Conservation (phyloP, 2,797 vertebrate genomes). For the Malacoraja senta region DNA sequence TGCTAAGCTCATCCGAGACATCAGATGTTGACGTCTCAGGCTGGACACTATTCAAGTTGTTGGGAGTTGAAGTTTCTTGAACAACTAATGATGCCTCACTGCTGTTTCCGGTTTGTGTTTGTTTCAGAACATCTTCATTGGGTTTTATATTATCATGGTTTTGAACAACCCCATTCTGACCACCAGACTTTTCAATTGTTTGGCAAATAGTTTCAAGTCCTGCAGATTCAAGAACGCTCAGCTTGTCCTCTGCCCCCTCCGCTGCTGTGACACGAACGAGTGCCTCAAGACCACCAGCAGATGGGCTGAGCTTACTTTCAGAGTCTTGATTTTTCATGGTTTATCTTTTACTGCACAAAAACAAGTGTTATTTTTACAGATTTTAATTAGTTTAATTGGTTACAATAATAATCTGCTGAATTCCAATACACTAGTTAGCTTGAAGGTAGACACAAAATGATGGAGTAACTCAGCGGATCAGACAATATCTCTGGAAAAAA, state of each 20-base stretch:
- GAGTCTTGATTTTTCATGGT: constrained; percentile 67
- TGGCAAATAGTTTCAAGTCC: neutral
- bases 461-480: no score
- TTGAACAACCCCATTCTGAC: neutral
- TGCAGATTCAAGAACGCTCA: neutral
- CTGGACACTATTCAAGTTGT: constrained; percentile 9
- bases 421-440: neutral
- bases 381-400: neutral
- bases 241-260: neutral
- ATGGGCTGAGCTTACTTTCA: constrained; percentile 46
- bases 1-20: constrained; percentile 83
- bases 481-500: no score
- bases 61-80: neutral
- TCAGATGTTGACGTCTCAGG: constrained; percentile 53
- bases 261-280: neutral
- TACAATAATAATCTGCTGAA: neutral
- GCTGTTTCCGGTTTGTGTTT: neutral
- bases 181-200: neutral
- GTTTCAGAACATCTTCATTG: neutral
- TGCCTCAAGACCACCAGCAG: constrained; percentile 6
- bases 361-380: neutral
- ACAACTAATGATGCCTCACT: neutral
- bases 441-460: no score
- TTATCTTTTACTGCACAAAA: constrained; percentile 38
- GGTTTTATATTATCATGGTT: neutral